Conservation (phyloP, 2,113 vertebrate species). For the Prochilodus magdalenae region DNA sequence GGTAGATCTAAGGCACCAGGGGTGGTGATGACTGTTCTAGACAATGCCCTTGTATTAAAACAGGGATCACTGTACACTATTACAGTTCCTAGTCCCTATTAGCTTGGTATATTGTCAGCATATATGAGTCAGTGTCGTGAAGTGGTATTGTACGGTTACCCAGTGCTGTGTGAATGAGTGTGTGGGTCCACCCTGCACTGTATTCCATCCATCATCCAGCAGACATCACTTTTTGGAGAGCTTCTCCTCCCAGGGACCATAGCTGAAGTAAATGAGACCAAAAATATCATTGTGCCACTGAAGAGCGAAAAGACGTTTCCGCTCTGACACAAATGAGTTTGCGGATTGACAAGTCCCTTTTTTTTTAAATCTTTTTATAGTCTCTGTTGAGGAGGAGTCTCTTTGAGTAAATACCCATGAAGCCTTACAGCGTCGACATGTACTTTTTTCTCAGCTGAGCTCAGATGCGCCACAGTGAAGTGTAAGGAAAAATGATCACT, state of each 20-base stretch:
- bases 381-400: slow-evolving; percentile 44
- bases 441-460: not conserved
- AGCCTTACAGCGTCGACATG: not conserved
- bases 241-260: slow-evolving; percentile 29
- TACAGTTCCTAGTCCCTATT: not conserved
- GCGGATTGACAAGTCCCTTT: slow-evolving; percentile 52
- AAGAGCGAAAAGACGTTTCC: slow-evolving; percentile 48
- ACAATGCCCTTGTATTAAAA: not conserved
- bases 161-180: slow-evolving; percentile 24
- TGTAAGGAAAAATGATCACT: slow-evolving; percentile 31
- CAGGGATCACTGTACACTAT: no score
- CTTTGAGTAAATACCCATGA: slow-evolving; percentile 38
- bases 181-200: slow-evolving; percentile 20
- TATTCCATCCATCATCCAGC: slow-evolving; percentile 44
- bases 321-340: slow-evolving; percentile 53
- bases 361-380: slow-evolving; percentile 50
- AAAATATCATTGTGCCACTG: slow-evolving; percentile 45
- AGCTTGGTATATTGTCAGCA: not conserved
- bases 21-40: not conserved
- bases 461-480: not conserved
- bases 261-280: slow-evolving; percentile 53
- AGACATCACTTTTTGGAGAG: slow-evolving; percentile 41
- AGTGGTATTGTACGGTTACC: slow-evolving; percentile 13
- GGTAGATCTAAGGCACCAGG: no score
- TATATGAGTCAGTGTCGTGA: slow-evolving; percentile 15